Percentiles rank a stretch among this genome's conserved stretches.
Conservation (phyloP, 37 sponge, comb jelly and placozoan species). For the Chondrilla cf. caribensis region DNA sequence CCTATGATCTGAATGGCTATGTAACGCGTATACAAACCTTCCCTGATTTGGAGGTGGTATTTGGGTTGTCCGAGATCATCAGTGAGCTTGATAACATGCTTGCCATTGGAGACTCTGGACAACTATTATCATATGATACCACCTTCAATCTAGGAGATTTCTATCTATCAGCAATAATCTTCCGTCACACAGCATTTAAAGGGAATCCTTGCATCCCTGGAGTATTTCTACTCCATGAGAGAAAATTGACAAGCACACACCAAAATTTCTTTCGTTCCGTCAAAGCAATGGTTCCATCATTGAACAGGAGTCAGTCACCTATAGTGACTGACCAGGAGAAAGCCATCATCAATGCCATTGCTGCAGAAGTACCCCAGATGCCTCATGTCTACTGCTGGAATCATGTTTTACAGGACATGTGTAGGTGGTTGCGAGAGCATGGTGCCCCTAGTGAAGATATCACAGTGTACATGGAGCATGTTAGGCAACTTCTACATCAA, state of each 20-base stretch:
- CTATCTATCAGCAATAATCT: slow-evolving; percentile 27
- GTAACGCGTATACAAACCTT: slow-evolving; percentile 31
- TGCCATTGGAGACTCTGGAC: neutral
- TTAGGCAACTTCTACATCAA: neutral
- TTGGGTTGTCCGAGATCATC: slow-evolving; percentile 19
- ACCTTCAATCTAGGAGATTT: slow-evolving; percentile 53
- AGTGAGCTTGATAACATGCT: slow-evolving; percentile 32
- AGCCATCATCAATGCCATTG: slow-evolving; percentile 30
- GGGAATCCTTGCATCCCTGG: neutral
- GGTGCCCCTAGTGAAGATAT: slow-evolving; percentile 46
- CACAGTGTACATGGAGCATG: slow-evolving; percentile 32
- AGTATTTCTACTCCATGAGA: neutral
- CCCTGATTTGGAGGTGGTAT: slow-evolving; percentile 40
- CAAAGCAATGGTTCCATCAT: neutral
- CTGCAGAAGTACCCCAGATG: slow-evolving; percentile 28
- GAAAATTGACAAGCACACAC: neutral
- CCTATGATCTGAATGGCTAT: slow-evolving; percentile 38
- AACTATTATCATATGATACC: slow-evolving; percentile 39
- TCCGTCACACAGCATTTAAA: slow-evolving; percentile 32
- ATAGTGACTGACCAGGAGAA: slow-evolving; percentile 27
- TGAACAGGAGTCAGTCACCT: neutral
- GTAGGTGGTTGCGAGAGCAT: slow-evolving; percentile 33
- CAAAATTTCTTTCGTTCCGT: neutral
- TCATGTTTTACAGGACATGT: slow-evolving; percentile 31
- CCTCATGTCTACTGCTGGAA: slow-evolving; percentile 43